Evolutionary conservation across 37 sponge, comb jelly and placozoan species (phyloP), one percentile per base, ranked within the genome.

Genomic region (Sycon ciliatum): DNA sequence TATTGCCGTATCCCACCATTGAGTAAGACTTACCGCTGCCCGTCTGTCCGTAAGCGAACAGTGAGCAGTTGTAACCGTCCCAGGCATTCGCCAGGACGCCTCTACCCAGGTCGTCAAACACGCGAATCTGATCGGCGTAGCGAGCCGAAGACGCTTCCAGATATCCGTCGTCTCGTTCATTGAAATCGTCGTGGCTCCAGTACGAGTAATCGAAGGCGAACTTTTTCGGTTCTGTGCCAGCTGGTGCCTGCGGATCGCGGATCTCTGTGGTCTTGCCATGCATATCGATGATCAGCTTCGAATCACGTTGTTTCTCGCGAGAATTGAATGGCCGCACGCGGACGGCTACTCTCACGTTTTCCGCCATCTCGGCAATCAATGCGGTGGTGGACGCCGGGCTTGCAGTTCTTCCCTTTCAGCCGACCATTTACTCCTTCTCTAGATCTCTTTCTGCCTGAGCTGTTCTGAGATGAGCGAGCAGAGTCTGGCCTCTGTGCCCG

Each of bases 11-110:
- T 20, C 87, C 87, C 3, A 82, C 80, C 69, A 87, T 87, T 2
- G 83, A 82, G 69, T 82, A 87, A 1, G 83, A 82, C 64, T 87
- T 87, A 31, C 87, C 87, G 9, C 76, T 38, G 26, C 87, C 87
- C 3, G 87, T 87, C 52, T 87, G 87, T 5, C 87, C 87, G 53
- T 87, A 87, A 56, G 87, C 87, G 58, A 87, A 87, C 32, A 87
- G 66, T 4, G 87, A 79, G 65, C 83, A 82, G 40, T 87, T 87
- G 76, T 87, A 87, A 1, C 87, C 87, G 27, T 82, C 62, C 83
- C 83, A 82, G 23, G 87, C 87, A 57, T 87, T 87, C 1, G 60
- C 79, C 52, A 87, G 67, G 62, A 87, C 83, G 42, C 83, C 80
- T 39, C 75, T 39, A 62, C 87, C 87, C n/a, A 87, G 66, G 36